These are phyloP conservation scores for Asbolus verrucosus DNA, from an alignment of 1,140 invertebrate genomes.

Conservation along the genomic window DNA sequence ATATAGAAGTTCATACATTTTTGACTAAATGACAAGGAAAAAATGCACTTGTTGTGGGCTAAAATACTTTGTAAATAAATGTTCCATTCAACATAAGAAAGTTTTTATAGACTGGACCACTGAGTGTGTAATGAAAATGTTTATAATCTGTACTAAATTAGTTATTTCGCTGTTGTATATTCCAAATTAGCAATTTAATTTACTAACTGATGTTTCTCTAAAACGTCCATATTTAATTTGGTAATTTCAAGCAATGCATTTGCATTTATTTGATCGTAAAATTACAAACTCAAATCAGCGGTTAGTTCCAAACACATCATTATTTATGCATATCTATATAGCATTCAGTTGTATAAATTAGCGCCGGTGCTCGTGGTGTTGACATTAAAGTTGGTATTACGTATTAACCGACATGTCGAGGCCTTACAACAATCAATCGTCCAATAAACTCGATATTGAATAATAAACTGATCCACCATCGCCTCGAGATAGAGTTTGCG, in stretches of 20 bases:
- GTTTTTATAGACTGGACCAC: background rate
- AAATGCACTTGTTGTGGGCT: too few species aligned
- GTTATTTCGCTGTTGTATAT: constrained; percentile 8
- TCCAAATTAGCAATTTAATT: constrained; percentile 17
- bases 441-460: constrained; percentile 41
- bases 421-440: constrained; percentile 30
- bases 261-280: constrained; percentile 3
- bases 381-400: constrained; percentile 28
- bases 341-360: constrained; percentile 29
- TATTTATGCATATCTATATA: constrained; percentile 13
- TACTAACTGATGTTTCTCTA: constrained; percentile 10
- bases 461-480: constrained; percentile 46
- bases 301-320: background rate
- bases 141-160: constrained; percentile 8
- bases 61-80: too few species aligned
- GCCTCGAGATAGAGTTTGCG: constrained; percentile 48
- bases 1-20: too few species aligned
- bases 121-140: constrained; percentile 4
- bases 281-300: background rate
- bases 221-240: background rate
- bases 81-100: background rate
- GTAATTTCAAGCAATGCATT: too few species aligned
- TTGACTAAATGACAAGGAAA: too few species aligned
- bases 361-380: background rate
- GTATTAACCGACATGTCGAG: constrained; percentile 18